Conservation (phyloP, 1,140 invertebrate genomes). For the Portunus trituberculatus region DNA sequence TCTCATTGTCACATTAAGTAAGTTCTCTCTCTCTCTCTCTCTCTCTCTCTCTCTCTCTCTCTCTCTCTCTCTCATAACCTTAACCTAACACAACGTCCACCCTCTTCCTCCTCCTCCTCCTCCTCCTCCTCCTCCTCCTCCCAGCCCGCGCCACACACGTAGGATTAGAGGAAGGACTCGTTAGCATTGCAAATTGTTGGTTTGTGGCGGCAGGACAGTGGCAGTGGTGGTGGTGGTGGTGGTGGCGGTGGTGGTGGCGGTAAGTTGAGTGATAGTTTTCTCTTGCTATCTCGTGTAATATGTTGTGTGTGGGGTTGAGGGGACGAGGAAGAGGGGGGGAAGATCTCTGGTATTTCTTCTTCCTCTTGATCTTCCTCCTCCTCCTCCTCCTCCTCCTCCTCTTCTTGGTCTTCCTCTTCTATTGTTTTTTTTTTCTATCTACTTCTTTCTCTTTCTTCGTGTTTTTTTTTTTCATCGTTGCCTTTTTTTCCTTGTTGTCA, state of each 20-base stretch:
- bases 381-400: background rate
- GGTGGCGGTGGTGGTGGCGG: background rate
- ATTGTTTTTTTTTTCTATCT: background rate
- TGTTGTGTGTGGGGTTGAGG: too few relatives aligned
- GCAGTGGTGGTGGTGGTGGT: background rate
- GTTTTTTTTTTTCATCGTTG: background rate
- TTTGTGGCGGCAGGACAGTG: background rate
- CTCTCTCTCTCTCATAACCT: too few relatives aligned
- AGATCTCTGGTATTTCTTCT: background rate
- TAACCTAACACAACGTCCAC: too few relatives aligned
- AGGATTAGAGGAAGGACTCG: background rate
- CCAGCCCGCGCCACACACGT: background rate
- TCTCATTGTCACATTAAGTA: too few relatives aligned
- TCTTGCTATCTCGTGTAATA: background rate
- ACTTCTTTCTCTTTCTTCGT: background rate
- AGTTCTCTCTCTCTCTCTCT: too few relatives aligned
- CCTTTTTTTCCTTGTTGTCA: background rate
- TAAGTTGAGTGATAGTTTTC: background rate
- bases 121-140: background rate
- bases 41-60: too few relatives aligned
- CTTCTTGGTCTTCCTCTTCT: background rate
- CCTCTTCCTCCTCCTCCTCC: too few relatives aligned
- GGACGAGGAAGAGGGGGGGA: background rate
- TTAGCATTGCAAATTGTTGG: constrained; percentile 10
- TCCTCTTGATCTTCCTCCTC: background rate